Evolutionary conservation across 2,113 vertebrate species (phyloP).

Genomic region (Oxyruncus cristatus): DNA sequence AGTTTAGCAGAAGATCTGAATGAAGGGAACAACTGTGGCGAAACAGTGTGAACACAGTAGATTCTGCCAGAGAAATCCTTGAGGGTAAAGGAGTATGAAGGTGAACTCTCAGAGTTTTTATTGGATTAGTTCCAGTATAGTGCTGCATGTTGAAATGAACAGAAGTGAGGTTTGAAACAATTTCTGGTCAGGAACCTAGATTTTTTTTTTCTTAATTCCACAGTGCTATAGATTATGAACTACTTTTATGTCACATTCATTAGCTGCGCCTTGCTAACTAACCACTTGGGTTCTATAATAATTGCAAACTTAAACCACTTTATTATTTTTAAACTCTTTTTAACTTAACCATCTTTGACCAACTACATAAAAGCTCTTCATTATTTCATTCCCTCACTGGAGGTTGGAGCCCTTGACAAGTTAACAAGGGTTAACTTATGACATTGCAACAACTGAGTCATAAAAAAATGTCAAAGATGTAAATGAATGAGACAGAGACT

Average conservation of each 20-base stretch:
- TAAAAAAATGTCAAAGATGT: neutral
- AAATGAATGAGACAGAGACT: neutral
- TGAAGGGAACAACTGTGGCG: neutral
- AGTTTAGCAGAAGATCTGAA: slow-evolving; percentile 11
- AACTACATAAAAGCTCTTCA: neutral
- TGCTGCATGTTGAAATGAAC: slow-evolving; percentile 27
- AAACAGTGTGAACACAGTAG: slow-evolving; percentile 25
- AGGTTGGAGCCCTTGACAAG: neutral
- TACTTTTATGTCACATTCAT: neutral
- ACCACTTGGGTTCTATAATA: neutral
- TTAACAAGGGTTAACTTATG: neutral
- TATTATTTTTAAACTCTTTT: neutral
- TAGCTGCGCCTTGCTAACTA: neutral
- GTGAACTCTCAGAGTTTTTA: slow-evolving; percentile 58
- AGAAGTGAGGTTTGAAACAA: slow-evolving; percentile 3
- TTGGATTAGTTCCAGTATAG: slow-evolving; percentile 60
- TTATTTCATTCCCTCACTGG: neutral
- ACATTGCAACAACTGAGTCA: neutral
- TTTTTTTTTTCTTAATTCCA: neutral
- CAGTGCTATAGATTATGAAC: neutral
- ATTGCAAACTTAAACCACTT: neutral
- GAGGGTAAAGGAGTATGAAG: slow-evolving; percentile 51
- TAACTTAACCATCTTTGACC: neutral
- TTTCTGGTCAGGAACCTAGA: slow-evolving; percentile 9
- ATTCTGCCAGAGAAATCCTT: slow-evolving; percentile 50